Conservation (phyloP, 2,888 invertebrate species). For the Clepsis dumicolana region DNA sequence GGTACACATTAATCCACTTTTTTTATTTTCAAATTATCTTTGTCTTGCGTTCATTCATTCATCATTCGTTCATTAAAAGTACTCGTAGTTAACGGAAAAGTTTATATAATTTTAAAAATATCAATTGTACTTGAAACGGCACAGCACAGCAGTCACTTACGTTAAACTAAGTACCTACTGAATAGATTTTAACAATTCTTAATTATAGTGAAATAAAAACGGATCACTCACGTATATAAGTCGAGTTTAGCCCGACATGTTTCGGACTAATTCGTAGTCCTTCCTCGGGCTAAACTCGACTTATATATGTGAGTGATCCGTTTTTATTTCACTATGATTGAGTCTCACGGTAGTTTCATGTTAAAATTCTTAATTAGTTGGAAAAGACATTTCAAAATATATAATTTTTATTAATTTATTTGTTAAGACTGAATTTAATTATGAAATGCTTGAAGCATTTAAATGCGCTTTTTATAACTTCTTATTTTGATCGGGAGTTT, state of each 20-base stretch:
- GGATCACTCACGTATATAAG: too few relatives aligned
- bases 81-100: too few relatives aligned
- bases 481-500: conserved; percentile 25
- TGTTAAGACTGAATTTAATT: conserved; percentile 74
- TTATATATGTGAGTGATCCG: too few relatives aligned
- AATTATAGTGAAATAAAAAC: too few relatives aligned
- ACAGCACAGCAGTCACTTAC: conserved; percentile 30
- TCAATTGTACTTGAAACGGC: conserved; percentile 13
- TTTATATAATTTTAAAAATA: not conserved
- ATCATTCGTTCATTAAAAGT: too few relatives aligned
- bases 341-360: too few relatives aligned
- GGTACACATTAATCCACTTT: too few relatives aligned
- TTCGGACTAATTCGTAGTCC: too few relatives aligned
- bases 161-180: conserved; percentile 8
- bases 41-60: too few relatives aligned
- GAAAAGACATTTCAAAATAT: conserved; percentile 52
- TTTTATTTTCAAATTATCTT: not conserved
- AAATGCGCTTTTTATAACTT: conserved; percentile 33
- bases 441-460: conserved; percentile 45
- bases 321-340: too few relatives aligned
- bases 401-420: conserved; percentile 53
- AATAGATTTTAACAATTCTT: conserved; percentile 12
- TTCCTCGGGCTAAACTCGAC: too few relatives aligned
- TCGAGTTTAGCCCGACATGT: too few relatives aligned
- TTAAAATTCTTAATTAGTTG: conserved; percentile 23